These are phyloP conservation scores for Melieria omissa DNA, from an alignment of 2,888 invertebrate species.

Conservation along the genomic window DNA sequence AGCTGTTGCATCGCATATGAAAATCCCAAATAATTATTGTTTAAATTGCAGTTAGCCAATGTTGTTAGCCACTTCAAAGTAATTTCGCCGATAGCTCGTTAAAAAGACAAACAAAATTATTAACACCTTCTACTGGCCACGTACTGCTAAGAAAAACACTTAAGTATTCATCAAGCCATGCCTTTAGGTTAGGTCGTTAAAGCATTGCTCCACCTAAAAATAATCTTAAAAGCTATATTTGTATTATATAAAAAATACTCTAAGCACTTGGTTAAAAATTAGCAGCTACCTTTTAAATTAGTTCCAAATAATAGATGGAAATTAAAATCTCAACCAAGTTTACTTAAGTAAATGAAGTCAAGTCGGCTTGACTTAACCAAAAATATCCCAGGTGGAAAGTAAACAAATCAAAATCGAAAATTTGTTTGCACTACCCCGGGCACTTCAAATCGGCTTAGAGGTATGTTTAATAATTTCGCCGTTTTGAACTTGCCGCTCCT, in stretches of 20 bases:
- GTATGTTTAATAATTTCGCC: too few relatives aligned
- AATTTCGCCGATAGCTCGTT: neutral
- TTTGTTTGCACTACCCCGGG: constrained; percentile 20
- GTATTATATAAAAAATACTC: too few relatives aligned
- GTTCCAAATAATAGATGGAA: neutral
- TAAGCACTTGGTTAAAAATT: too few relatives aligned
- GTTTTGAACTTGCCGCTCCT: too few relatives aligned
- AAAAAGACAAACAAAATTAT: constrained; percentile 1
- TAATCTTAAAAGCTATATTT: too few relatives aligned
- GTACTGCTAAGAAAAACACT: too few relatives aligned
- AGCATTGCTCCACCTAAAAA: too few relatives aligned
- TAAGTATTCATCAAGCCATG: too few relatives aligned
- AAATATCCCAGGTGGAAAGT: constrained; percentile 31
- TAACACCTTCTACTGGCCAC: neutral
- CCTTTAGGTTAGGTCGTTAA: too few relatives aligned
- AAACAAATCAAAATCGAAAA: constrained; percentile 33
- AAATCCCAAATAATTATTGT: constrained; percentile 19
- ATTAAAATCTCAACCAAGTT: neutral
- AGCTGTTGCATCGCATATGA: too few relatives aligned
- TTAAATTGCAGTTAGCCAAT: constrained; percentile 32
- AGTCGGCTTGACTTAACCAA: constrained; percentile 30
- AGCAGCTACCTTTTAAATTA: too few relatives aligned
- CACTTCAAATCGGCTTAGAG: too few relatives aligned
- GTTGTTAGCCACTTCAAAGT: constrained; percentile 22
- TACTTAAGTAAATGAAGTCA: constrained; percentile 7